Conservation (phyloP, 2,797 vertebrate species). For the Takifugu rubripes region DNA sequence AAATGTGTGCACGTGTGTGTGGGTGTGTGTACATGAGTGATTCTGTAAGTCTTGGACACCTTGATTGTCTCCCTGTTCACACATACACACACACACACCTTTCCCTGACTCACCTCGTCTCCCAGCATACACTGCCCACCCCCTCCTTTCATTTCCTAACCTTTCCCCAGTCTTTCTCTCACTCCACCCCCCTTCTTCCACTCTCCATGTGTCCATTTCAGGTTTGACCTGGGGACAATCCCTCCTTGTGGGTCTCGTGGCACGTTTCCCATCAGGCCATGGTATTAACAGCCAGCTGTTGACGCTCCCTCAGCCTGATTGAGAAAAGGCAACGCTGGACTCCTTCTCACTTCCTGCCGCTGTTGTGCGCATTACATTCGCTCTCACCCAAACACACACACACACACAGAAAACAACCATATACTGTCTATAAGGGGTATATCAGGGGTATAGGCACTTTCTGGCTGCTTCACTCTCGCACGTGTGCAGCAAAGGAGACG, state of each 20-base stretch:
- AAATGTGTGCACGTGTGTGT: conserved; percentile 16
- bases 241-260: conserved; percentile 50
- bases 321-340: conserved; percentile 45
- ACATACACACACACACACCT: conserved; percentile 16
- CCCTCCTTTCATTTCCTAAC: conserved; percentile 32
- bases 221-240: conserved; percentile 60
- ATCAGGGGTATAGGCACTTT: too few relatives aligned
- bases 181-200: neutral
- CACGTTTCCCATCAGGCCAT: conserved; percentile 78
- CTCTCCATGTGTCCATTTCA: conserved; percentile 42
- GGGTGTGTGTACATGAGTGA: conserved; percentile 23
- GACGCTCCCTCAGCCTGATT: conserved; percentile 65
- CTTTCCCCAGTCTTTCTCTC: conserved; percentile 6
- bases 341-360: conserved; percentile 42
- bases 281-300: conserved; percentile 73
- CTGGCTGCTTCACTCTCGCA: too few relatives aligned
- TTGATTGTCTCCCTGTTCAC: conserved; percentile 48
- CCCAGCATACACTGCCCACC: conserved; percentile 15
- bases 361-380: conserved; percentile 7
- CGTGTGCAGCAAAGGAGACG: too few relatives aligned
- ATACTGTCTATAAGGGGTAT: neutral
- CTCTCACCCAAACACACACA: conserved; percentile 10
- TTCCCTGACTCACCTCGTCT: conserved; percentile 17
- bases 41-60: conserved; percentile 43
- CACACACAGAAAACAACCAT: conserved; percentile 20